Percentiles rank a stretch among this genome's conserved stretches.
Conservation (phyloP, 2,888 invertebrate species). For the Leptodirus hochenwartii region DNA sequence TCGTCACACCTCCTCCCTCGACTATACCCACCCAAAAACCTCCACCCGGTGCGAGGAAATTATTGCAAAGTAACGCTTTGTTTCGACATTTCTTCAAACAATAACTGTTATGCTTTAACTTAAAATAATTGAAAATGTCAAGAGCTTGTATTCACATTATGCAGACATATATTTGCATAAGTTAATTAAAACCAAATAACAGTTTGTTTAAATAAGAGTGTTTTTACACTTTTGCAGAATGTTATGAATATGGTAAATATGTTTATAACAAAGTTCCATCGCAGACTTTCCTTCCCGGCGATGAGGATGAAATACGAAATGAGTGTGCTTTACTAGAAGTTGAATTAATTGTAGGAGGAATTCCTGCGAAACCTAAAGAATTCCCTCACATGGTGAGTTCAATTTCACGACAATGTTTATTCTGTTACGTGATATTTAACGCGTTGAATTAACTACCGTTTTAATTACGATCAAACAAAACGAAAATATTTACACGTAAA, state of each 20-base stretch:
- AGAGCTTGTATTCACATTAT: no score
- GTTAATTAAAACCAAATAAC: background rate
- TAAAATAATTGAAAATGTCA: no score
- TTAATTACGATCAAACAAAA: no score
- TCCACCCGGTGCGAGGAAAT: background rate
- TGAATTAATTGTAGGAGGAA: conserved; percentile 29
- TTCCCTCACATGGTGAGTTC: conserved; percentile 44
- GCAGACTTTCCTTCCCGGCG: conserved; percentile 17
- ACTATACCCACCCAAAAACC: conserved; percentile 5
- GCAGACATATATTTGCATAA: background rate
- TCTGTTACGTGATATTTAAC: no score
- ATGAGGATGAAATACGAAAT: conserved; percentile 16
- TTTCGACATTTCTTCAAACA: no score
- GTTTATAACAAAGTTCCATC: conserved; percentile 21
- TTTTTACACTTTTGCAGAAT: conserved; percentile 22
- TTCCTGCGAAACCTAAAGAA: conserved; percentile 23
- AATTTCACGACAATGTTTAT: no score
- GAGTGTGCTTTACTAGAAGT: conserved; percentile 26
- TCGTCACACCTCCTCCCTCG: no score
- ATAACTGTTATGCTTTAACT: no score
- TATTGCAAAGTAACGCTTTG: no score
- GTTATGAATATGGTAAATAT: conserved; percentile 25
- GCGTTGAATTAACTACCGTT: no score
- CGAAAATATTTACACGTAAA: no score
- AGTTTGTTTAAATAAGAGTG: background rate